Evolutionary conservation across 2,797 vertebrate species (phyloP).

Genomic region (Girardinus metallicus): DNA sequence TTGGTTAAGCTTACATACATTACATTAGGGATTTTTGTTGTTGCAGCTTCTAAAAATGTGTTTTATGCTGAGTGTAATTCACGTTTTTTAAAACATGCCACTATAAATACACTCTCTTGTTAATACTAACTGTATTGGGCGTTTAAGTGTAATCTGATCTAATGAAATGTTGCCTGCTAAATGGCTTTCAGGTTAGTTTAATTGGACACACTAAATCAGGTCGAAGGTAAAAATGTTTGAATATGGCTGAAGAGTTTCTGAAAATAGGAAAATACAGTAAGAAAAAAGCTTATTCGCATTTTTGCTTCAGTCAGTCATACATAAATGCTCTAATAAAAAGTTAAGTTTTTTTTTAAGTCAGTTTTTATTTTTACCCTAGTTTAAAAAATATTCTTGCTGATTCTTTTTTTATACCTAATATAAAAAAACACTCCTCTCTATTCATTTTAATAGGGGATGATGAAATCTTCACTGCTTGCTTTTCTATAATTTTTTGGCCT

Average conservation of each 20-base stretch:
- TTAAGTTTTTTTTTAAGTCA: not conserved
- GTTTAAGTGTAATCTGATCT: slow-evolving; percentile 25
- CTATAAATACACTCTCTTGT: slow-evolving; percentile 10
- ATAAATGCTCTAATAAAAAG: not conserved
- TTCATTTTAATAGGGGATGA: not conserved
- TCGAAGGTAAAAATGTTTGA: slow-evolving; percentile 2
- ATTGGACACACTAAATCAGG: slow-evolving; percentile 11
- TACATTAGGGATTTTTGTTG: not conserved
- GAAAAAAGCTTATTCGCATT: not conserved
- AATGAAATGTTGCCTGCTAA: slow-evolving; percentile 18
- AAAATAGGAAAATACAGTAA: no score
- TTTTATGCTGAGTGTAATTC: not conserved
- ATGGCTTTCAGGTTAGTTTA: slow-evolving; percentile 39
- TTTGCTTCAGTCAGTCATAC: not conserved
- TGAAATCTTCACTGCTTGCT: not conserved
- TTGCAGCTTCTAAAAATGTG: not conserved
- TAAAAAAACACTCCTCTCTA: not conserved
- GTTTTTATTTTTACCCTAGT: not conserved
- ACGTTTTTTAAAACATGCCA: slow-evolving; percentile 2
- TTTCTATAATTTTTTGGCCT: not conserved
- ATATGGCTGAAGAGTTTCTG: not conserved
- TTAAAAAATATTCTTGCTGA: not conserved
- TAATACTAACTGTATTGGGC: slow-evolving; percentile 32
- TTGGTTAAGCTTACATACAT: not conserved
- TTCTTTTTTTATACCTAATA: not conserved